A percentile compares a stretch with the other conserved stretches of the same genome.
These are phyloP conservation scores for Trachops cirrhosus DNA, from an alignment of 2,797 vertebrate species.

Conservation along the genomic window DNA sequence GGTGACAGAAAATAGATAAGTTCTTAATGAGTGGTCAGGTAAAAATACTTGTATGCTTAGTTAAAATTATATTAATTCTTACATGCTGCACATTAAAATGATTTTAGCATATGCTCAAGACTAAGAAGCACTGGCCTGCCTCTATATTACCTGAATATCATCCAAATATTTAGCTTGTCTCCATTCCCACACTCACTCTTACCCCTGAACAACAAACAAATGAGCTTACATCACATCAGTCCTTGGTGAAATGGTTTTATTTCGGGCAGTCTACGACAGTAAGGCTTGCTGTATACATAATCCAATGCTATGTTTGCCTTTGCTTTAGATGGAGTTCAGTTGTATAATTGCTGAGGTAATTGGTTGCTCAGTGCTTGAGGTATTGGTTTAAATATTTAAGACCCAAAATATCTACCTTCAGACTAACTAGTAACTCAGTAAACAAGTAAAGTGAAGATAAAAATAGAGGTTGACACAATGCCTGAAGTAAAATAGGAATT, in stretches of 20 bases:
- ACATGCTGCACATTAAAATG: neutral
- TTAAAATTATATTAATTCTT: neutral
- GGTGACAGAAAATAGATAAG: neutral
- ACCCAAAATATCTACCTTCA: neutral
- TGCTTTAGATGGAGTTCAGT: neutral
- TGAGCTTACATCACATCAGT: neutral
- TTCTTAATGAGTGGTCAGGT: neutral
- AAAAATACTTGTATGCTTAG: neutral
- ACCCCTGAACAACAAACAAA: neutral
- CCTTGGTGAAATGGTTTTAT: neutral
- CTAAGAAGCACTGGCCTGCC: neutral
- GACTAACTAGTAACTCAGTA: neutral
- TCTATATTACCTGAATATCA: neutral
- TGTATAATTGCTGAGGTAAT: neutral
- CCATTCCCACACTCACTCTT: neutral
- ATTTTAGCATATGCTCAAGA: neutral
- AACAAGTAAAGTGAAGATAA: neutral
- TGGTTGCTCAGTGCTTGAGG: neutral
- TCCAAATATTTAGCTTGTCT: neutral
- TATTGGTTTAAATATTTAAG: neutral
- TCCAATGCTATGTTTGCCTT: neutral
- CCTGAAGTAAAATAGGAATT: neutral
- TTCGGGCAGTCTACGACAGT: neutral
- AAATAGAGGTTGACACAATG: neutral
- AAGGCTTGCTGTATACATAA: neutral